Percentiles rank a stretch among this genome's conserved stretches.
Conservation (phyloP, 2,113 vertebrate species). For the Dasypus novemcinctus region DNA sequence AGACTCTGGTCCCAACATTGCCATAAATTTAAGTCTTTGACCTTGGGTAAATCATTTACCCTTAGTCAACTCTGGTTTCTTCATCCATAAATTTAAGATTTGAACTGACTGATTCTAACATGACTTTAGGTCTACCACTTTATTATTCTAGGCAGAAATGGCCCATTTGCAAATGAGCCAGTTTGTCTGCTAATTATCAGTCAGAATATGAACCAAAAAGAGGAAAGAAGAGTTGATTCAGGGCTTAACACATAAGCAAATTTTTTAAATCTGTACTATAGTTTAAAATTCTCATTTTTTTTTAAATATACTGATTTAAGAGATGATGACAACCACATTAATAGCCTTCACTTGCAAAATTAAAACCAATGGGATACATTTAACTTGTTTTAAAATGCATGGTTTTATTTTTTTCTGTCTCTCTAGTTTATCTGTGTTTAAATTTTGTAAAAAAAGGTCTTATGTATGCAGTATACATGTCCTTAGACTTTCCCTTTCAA, state of each 20-base stretch:
- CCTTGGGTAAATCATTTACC: not conserved
- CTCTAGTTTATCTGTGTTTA: no score
- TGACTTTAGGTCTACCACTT: not conserved
- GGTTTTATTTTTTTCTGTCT: no score
- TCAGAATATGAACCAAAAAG: not conserved
- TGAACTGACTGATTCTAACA: not conserved
- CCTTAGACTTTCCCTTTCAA: no score
- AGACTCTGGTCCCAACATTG: not conserved
- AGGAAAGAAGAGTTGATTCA: not conserved
- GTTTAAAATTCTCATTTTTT: conserved; percentile 4
- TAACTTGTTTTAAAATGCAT: conserved; percentile 12
- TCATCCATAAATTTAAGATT: not conserved
- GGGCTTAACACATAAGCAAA: not conserved
- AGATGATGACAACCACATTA: not conserved
- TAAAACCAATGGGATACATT: not conserved
- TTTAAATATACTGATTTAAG: not conserved
- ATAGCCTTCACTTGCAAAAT: not conserved
- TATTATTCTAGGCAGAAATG: not conserved
- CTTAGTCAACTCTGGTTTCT: not conserved
- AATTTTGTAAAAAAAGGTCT: no score
- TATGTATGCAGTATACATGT: no score
- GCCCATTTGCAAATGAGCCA: not conserved
- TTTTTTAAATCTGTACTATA: not conserved
- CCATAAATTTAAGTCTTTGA: not conserved
- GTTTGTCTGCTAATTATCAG: not conserved